Evolutionary conservation across 2,888 invertebrate genomes (phyloP).

Genomic region (Meiosimyza platycephala): DNA sequence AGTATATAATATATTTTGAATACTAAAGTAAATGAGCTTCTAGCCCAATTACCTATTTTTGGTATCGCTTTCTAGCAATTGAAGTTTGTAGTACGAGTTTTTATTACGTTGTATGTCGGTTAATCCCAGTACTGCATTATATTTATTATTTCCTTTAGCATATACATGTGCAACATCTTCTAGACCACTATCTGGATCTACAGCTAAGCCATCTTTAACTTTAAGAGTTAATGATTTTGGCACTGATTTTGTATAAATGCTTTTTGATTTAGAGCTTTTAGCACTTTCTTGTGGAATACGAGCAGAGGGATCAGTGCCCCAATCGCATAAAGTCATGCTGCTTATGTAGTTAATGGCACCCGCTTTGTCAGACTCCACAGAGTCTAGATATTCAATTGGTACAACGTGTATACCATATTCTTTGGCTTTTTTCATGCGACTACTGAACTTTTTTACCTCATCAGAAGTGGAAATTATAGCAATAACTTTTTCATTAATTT

Average conservation of each 20-base stretch:
- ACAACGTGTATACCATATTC: constrained; percentile 83
- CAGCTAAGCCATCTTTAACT: constrained; percentile 86
- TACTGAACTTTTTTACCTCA: constrained; percentile 76
- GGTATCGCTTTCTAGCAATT: constrained; percentile 83
- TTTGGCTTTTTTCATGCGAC: constrained; percentile 76
- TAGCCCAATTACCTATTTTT: constrained; percentile 69
- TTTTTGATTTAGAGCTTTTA: constrained; percentile 73
- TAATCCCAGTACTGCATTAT: constrained; percentile 82
- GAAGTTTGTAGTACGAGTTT: constrained; percentile 96
- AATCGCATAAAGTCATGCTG: constrained; percentile 80
- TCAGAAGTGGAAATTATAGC: constrained; percentile 80
- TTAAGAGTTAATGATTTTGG: constrained; percentile 76
- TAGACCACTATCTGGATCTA: constrained; percentile 90
- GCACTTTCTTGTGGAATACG: constrained; percentile 69
- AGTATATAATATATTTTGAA: neutral
- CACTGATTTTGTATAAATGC: constrained; percentile 71
- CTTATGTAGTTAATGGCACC: constrained; percentile 75
- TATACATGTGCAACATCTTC: constrained; percentile 79
- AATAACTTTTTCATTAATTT: constrained; percentile 74
- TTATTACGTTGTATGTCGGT: constrained; percentile 88
- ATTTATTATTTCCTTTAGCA: constrained; percentile 70
- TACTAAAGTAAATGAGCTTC: too few relatives aligned
- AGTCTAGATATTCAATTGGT: constrained; percentile 79
- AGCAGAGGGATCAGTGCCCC: constrained; percentile 79
- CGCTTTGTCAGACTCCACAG: constrained; percentile 71